Conservation (phyloP, 2,113 vertebrate species). For the Mormoops blainvillei region DNA sequence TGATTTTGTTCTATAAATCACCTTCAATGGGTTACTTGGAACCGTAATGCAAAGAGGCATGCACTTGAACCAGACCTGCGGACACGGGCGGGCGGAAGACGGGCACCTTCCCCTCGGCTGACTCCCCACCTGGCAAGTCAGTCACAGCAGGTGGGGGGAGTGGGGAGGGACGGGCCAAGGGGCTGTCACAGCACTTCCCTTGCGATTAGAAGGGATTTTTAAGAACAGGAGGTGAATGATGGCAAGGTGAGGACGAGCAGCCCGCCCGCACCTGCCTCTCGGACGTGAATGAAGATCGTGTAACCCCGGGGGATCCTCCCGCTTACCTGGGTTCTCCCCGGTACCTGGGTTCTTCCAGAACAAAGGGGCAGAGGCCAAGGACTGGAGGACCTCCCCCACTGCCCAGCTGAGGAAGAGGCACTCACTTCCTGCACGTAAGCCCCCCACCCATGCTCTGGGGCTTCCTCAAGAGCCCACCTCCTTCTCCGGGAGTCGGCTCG, state of each 20-base stretch:
- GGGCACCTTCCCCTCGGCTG: neutral
- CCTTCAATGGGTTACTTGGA: slow-evolving; percentile 42
- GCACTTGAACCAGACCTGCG: slow-evolving; percentile 7
- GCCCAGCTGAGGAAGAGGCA: neutral
- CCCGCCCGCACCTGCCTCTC: neutral
- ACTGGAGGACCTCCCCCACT: neutral
- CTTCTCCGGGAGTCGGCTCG: neutral
- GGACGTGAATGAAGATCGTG: fast-evolving
- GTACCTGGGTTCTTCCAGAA: neutral
- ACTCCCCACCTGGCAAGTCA: slow-evolving; percentile 48
- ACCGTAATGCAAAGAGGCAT: neutral
- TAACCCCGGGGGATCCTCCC: neutral
- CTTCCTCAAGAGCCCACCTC: neutral
- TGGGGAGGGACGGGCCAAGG: neutral
- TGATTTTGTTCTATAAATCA: slow-evolving; percentile 44
- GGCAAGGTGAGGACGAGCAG: neutral
- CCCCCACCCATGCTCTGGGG: neutral
- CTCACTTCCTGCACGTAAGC: neutral
- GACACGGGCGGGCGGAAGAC: slow-evolving; percentile 55
- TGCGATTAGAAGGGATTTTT: slow-evolving; percentile 14
- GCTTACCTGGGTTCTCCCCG: neutral
- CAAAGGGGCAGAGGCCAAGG: neutral
- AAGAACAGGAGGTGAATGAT: neutral
- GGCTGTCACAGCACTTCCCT: neutral
- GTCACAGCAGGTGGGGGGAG: slow-evolving; percentile 26